phyloP scores from a whole-genome alignment of 92 coral and sea anemone species.

The Porites divaricata region DNA sequence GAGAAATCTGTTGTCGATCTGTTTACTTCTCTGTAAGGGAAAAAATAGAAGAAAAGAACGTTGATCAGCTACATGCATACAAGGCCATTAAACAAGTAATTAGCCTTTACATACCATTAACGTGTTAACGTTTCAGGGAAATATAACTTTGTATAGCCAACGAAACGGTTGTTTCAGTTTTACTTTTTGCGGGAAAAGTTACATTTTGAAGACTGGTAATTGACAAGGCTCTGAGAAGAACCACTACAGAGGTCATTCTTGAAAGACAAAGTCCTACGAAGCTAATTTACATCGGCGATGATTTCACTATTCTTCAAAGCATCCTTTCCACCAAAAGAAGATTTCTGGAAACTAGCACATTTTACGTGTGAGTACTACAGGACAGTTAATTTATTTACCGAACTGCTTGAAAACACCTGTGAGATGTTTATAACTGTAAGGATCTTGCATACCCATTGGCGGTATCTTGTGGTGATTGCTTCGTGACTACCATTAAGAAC shows the following conservation, averaged over 20 bases:
- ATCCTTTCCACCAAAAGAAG: no score
- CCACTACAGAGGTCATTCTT: no score
- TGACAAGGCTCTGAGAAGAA: neutral
- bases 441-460: neutral
- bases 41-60: neutral
- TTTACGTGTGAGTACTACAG: constrained; percentile 1
- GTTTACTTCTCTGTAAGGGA: constrained; percentile 2
- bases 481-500: no score
- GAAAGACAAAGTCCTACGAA: no score
- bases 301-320: no score
- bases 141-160: constrained; percentile 2
- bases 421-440: neutral
- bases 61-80: neutral
- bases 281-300: no score
- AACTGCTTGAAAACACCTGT: neutral
- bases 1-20: constrained; percentile 10
- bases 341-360: no score
- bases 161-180: constrained; percentile 10
- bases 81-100: constrained; percentile 13
- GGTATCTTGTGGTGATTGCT: neutral
- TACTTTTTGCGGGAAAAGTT: neutral
- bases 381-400: neutral
- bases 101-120: neutral
- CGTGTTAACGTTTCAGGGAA: constrained; percentile 11
- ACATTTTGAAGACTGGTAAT: neutral